phyloP scores from a whole-genome alignment of 2,113 vertebrate genomes.

The Brachypteracias leptosomus region DNA sequence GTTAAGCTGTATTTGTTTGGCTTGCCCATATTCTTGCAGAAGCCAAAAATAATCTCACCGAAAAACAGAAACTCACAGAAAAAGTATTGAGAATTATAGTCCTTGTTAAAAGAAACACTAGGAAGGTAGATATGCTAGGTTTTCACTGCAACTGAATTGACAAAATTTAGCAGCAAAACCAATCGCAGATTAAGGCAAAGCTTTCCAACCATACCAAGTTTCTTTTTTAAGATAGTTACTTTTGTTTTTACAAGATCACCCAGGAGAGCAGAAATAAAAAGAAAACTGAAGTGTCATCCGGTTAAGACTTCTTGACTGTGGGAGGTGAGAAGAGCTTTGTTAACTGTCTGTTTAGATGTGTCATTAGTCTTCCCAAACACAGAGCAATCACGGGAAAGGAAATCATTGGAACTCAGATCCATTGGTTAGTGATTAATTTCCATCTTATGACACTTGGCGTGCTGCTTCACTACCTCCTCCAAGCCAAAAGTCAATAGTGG shows the following conservation, averaged over 20 bases:
- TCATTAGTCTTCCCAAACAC: neutral
- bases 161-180: neutral
- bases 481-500: neutral
- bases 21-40: neutral
- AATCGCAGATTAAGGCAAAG: neutral
- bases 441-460: slow-evolving; percentile 4
- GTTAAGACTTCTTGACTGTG: neutral
- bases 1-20: neutral
- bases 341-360: slow-evolving; percentile 2
- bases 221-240: neutral
- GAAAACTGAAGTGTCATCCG: neutral
- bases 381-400: slow-evolving; percentile 53
- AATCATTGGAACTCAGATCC: slow-evolving; percentile 70
- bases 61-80: slow-evolving; percentile 6
- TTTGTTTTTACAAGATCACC: neutral
- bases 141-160: neutral
- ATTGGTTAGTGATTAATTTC: slow-evolving; percentile 68
- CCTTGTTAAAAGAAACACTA: neutral
- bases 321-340: neutral
- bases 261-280: neutral
- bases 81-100: neutral
- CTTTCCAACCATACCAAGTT: neutral
- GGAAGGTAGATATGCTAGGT: neutral
- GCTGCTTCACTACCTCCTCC: slow-evolving; percentile 8
- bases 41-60: slow-evolving; percentile 1